Percentiles rank a stretch among this genome's conserved stretches.
Conservation (phyloP, 2,888 invertebrate genomes). For the Brachylomia viminalis region DNA sequence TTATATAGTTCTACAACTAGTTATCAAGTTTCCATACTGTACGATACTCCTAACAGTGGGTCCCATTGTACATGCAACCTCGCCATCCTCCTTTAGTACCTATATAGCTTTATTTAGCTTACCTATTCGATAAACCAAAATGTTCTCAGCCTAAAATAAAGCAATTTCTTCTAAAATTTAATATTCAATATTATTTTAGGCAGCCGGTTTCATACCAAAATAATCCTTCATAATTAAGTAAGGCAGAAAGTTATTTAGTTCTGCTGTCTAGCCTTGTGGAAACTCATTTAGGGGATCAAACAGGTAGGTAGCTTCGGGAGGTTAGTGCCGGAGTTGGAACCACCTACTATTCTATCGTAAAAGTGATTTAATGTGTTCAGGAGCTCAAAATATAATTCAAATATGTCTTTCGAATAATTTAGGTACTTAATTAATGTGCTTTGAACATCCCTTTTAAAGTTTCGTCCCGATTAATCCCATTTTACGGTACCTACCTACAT, state of each 20-base stretch:
- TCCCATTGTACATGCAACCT: no score
- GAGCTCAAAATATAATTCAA: slow-evolving; percentile 52
- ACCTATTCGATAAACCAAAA: neutral
- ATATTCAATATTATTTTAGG: slow-evolving; percentile 45
- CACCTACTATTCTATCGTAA: slow-evolving; percentile 37
- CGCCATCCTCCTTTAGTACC: no score
- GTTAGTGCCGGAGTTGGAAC: slow-evolving; percentile 41
- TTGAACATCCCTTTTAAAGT: no score
- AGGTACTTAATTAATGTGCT: neutral
- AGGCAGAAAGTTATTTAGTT: slow-evolving; percentile 41
- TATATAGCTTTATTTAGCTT: neutral
- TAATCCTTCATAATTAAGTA: slow-evolving; percentile 52
- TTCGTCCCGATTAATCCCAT: no score
- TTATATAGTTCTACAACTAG: no score
- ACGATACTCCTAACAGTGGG: no score
- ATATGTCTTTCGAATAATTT: slow-evolving; percentile 19
- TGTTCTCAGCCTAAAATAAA: neutral
- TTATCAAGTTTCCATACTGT: no score
- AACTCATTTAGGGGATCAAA: slow-evolving; percentile 61
- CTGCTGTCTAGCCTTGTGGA: slow-evolving; percentile 43
- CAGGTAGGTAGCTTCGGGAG: slow-evolving; percentile 45
- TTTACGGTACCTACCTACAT: no score
- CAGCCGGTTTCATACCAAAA: slow-evolving; percentile 34
- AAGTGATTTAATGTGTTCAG: slow-evolving; percentile 58
- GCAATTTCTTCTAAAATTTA: slow-evolving; percentile 17